Percentiles rank a stretch among this genome's conserved stretches.
Conservation (phyloP, 2,797 vertebrate species). For the Anguilla obscura region DNA sequence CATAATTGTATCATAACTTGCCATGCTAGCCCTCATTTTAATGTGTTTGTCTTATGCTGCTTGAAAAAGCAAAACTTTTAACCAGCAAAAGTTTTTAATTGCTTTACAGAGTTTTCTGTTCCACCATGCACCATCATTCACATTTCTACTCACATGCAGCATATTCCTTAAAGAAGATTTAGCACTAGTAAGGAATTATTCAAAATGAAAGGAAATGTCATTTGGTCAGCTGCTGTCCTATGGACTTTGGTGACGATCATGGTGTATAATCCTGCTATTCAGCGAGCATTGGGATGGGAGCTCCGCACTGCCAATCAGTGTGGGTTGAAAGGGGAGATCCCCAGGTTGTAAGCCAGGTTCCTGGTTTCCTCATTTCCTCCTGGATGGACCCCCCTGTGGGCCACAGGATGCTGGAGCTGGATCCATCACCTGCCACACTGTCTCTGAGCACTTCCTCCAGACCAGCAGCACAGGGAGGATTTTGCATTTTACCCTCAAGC, state of each 20-base stretch:
- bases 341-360: not conserved
- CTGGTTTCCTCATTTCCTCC: conserved; percentile 19
- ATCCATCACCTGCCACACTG: conserved; percentile 40
- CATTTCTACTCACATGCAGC: not conserved
- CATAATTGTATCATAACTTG: not conserved
- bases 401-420: conserved; percentile 45
- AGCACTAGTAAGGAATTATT: not conserved
- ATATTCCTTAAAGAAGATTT: not conserved
- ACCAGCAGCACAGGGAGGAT: conserved; percentile 32
- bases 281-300: not conserved
- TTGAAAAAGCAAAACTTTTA: not conserved
- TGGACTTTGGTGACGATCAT: not conserved
- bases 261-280: conserved; percentile 24
- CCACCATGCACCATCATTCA: not conserved
- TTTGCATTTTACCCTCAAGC: conserved; percentile 8
- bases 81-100: not conserved
- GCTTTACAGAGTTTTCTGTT: not conserved
- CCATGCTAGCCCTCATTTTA: not conserved
- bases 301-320: not conserved
- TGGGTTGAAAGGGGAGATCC: not conserved
- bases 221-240: not conserved
- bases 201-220: not conserved
- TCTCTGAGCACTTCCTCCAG: conserved; percentile 41
- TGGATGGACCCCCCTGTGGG: not conserved
- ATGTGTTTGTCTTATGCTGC: not conserved